Conservation (phyloP, 2,888 invertebrate genomes). For the Graphium colonna region DNA sequence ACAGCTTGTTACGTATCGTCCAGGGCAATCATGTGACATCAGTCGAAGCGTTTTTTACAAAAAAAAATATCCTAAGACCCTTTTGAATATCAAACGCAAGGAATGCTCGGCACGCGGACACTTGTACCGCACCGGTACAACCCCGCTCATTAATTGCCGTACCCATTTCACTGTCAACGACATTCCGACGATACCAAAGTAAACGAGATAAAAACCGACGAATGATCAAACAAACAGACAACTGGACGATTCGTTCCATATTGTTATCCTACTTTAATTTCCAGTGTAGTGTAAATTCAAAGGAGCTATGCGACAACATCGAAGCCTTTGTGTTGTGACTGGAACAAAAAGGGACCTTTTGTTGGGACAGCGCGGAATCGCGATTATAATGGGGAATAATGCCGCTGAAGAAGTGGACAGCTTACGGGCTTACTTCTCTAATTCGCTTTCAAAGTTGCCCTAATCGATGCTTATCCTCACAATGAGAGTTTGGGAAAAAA, state of each 20-base stretch:
- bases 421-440: constrained; percentile 31
- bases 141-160: constrained; percentile 72
- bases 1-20: too few species aligned
- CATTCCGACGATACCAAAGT: constrained; percentile 68
- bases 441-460: constrained; percentile 15
- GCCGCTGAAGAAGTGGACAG: constrained; percentile 61
- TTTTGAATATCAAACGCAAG: constrained; percentile 25
- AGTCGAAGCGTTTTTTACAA: too few species aligned
- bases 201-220: constrained; percentile 65
- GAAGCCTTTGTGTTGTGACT: constrained; percentile 54
- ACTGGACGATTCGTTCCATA: constrained; percentile 60
- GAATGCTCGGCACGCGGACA: constrained; percentile 53
- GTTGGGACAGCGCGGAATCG: constrained; percentile 46
- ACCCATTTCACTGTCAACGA: constrained; percentile 77
- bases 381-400: constrained; percentile 44
- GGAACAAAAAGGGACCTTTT: constrained; percentile 62
- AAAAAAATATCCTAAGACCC: too few species aligned
- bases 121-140: constrained; percentile 40
- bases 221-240: constrained; percentile 40
- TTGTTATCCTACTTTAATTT: constrained; percentile 73
- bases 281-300: constrained; percentile 77
- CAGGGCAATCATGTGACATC: too few species aligned
- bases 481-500: not conserved
- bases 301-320: constrained; percentile 65
- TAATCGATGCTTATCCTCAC: constrained; percentile 3